These are phyloP conservation scores for Percopsis omiscomaycus DNA, from an alignment of 2,797 vertebrate species.

Conservation along the genomic window DNA sequence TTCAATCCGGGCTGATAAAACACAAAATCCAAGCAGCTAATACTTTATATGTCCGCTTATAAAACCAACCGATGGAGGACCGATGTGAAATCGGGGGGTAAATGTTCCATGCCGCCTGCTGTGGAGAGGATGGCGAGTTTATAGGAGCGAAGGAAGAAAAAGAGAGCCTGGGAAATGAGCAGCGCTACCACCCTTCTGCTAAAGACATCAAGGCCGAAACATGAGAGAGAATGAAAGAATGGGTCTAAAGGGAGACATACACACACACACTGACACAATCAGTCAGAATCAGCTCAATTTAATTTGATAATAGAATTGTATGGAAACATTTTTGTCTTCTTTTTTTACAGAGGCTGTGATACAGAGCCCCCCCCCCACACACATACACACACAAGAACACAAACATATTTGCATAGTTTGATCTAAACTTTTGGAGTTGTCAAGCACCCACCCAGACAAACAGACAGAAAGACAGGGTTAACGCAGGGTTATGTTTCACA, in stretches of 20 bases:
- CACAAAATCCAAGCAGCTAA: slow-evolving; percentile 20
- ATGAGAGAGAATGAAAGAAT: slow-evolving; percentile 61
- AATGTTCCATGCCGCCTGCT: slow-evolving; percentile 13
- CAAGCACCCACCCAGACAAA: too few species aligned
- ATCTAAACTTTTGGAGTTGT: too few species aligned
- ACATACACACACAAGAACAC: too few species aligned
- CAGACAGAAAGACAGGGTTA: too few species aligned
- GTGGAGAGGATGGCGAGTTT: slow-evolving; percentile 20
- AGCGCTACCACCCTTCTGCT: slow-evolving; percentile 52
- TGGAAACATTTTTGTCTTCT: neutral
- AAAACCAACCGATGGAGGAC: slow-evolving; percentile 36
- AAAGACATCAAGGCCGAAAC: slow-evolving; percentile 72
- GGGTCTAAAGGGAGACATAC: slow-evolving; percentile 19
- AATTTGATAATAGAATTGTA: neutral
- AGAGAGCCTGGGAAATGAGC: slow-evolving; percentile 45
- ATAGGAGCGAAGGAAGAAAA: slow-evolving; percentile 21
- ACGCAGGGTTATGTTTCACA: too few species aligned
- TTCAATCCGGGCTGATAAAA: slow-evolving; percentile 39
- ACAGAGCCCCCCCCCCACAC: too few species aligned
- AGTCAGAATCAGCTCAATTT: slow-evolving; percentile 50
- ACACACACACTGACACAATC: too few species aligned
- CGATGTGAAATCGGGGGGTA: slow-evolving; percentile 21
- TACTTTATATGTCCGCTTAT: slow-evolving; percentile 31
- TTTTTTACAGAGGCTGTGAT: too few species aligned
- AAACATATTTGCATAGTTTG: too few species aligned